Conservation (phyloP, 2,888 invertebrate species). For the Criorhina ranunculi region DNA sequence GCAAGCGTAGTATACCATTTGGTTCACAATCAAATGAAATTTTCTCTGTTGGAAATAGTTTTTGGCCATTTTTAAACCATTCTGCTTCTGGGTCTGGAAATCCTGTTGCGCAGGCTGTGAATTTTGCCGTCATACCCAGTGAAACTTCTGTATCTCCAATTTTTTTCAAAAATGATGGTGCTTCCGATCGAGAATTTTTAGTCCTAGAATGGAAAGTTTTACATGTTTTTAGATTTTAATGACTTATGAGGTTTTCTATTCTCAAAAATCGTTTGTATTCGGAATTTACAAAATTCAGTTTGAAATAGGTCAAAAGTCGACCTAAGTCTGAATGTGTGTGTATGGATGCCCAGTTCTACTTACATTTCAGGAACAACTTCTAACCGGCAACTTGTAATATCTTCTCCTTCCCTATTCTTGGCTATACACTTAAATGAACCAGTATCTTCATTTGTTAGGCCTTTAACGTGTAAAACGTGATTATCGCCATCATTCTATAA, state of each 20-base stretch:
- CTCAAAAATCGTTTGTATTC: no score
- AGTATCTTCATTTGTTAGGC: conserved; percentile 88
- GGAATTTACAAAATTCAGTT: no score
- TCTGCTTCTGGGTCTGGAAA: conserved; percentile 95
- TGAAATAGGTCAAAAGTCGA: no score
- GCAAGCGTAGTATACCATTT: conserved; percentile 90
- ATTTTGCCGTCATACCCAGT: conserved; percentile 95
- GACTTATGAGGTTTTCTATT: conserved; percentile 9
- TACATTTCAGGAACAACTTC: conserved; percentile 94
- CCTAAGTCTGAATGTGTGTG: no score
- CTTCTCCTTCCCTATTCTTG: conserved; percentile 92
- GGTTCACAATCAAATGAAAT: conserved; percentile 92
- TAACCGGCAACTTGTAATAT: conserved; percentile 89
- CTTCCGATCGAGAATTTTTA: conserved; percentile 90
- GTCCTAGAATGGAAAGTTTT: conserved; percentile 85
- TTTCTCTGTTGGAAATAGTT: conserved; percentile 92
- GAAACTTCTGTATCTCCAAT: conserved; percentile 95
- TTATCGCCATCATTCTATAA: conserved; percentile 92
- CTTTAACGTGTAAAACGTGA: conserved; percentile 90
- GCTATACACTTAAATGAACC: conserved; percentile 92
- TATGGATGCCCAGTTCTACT: no score
- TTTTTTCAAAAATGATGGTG: conserved; percentile 94
- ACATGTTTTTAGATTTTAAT: conserved; percentile 6
- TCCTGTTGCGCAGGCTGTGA: conserved; percentile 96
- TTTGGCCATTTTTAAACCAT: conserved; percentile 92